Evolutionary conservation across 2,888 invertebrate genomes (phyloP), one percentile per base, ranked within the genome.

Genomic region (Cataglyphis albicans): DNA sequence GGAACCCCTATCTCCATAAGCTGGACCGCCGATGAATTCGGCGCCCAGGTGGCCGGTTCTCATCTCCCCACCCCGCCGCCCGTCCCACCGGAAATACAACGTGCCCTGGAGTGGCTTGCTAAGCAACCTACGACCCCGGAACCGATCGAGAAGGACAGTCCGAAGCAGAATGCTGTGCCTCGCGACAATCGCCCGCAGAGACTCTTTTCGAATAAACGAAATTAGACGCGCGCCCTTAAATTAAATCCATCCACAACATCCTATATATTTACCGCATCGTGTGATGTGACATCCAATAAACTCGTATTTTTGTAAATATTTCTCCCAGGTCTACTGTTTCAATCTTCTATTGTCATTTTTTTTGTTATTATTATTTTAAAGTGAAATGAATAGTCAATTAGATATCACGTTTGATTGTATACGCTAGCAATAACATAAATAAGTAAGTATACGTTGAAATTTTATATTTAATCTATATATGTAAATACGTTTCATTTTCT

Each of bases 21-120:
- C 82, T 94, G 94, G 94, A 94, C 94, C 0, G 94, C 94, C 44
- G 94, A 94, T 63, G 94, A 94, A 72, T 94, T 92, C 55, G 94
- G 94, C 0, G 89, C 94, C 12, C 94, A 94, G 86, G 94, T 94
- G 9, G 90, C 91, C 0, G 94, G 94, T 5, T 91, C 91, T 48
- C 94, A 94, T 73, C 70, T 94, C 5, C 94, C 94, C 3, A 94
- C 94, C 1, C 94, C 94, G 1, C 94, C 94, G 1, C 94, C 94
- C 0, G 94, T 94, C 18, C 94, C 94, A 0, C 92, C 93, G 7
- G 94, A 92, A 48, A 94, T 94, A 25, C 93, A 93, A 82, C 89
- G 93, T 12, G 94, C 94, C 21, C 91, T 94, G 32, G 94, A 94
- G 0, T 94, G 94, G 94, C 87, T 94, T 44, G 93, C 94, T 29